A percentile compares a stretch with the other conserved stretches of the same genome.
phyloP scores from a whole-genome alignment of 1,140 invertebrate species.

The Macrobrachium rosenbergii region DNA sequence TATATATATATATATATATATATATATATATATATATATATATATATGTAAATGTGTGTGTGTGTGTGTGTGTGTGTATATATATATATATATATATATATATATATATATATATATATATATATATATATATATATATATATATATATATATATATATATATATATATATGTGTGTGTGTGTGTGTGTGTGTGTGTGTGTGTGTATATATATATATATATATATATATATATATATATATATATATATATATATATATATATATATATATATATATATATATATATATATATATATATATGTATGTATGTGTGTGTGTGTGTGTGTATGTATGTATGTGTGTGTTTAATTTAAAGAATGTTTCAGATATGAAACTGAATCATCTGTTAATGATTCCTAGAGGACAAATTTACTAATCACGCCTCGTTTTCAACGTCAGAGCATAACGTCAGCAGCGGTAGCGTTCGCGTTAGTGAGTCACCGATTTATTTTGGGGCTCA shows the following conservation, averaged over 20 bases:
- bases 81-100: background rate
- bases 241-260: constrained; percentile 18
- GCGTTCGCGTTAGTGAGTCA: too few relatives aligned
- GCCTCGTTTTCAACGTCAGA: too few relatives aligned
- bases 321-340: too few relatives aligned
- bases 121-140: constrained; percentile 6
- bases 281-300: constrained; percentile 16
- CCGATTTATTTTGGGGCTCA: too few relatives aligned
- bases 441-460: too few relatives aligned
- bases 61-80: background rate
- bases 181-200: background rate
- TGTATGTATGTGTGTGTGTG: background rate
- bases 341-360: too few relatives aligned
- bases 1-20: constrained; percentile 16
- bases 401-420: too few relatives aligned
- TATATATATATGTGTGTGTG: background rate
- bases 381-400: too few relatives aligned
- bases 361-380: too few relatives aligned
- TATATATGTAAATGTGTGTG: background rate
- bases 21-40: constrained; percentile 20
- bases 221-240: background rate
- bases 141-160: constrained; percentile 12
- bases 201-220: background rate
- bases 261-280: constrained; percentile 20
- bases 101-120: constrained; percentile 6